Evolutionary conservation across 2,888 invertebrate genomes (phyloP).

Genomic region (Chrysolina americana): DNA sequence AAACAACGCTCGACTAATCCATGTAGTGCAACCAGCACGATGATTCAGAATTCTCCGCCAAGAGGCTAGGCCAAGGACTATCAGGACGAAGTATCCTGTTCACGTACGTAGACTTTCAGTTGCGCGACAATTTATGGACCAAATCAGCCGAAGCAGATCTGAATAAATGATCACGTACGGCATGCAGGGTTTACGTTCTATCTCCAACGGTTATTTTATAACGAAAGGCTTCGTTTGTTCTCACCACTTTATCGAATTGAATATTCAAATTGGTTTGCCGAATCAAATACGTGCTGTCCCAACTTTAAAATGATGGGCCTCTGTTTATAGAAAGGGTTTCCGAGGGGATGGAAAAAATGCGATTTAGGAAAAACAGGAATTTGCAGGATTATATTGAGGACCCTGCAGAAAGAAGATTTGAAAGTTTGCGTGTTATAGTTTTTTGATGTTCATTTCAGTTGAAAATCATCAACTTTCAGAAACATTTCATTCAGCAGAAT

Average conservation of each 20-base stretch:
- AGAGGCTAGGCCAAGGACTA: constrained; percentile 29
- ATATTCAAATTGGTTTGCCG: constrained; percentile 11
- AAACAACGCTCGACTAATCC: not conserved
- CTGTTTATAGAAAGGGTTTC: not conserved
- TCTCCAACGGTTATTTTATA: constrained; percentile 2
- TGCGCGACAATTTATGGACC: constrained; percentile 21
- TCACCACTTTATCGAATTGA: constrained; percentile 22
- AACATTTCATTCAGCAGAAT: too few species aligned
- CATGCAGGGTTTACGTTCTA: constrained; percentile 9
- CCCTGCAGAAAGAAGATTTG: too few species aligned
- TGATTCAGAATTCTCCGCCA: constrained; percentile 1
- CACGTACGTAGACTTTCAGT: constrained; percentile 18
- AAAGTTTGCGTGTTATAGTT: too few species aligned
- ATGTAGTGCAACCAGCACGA: not conserved
- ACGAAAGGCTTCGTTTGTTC: constrained; percentile 19
- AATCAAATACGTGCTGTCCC: not conserved
- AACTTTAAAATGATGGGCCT: not conserved
- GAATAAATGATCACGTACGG: constrained; percentile 23
- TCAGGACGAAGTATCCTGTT: constrained; percentile 26
- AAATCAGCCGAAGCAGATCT: constrained; percentile 21
- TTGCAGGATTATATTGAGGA: too few species aligned
- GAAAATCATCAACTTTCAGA: too few species aligned
- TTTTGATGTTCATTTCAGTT: too few species aligned
- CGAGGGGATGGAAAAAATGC: not conserved
- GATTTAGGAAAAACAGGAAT: too few species aligned